Conservation (phyloP, 2,888 invertebrate genomes). For the Salticus scenicus region DNA sequence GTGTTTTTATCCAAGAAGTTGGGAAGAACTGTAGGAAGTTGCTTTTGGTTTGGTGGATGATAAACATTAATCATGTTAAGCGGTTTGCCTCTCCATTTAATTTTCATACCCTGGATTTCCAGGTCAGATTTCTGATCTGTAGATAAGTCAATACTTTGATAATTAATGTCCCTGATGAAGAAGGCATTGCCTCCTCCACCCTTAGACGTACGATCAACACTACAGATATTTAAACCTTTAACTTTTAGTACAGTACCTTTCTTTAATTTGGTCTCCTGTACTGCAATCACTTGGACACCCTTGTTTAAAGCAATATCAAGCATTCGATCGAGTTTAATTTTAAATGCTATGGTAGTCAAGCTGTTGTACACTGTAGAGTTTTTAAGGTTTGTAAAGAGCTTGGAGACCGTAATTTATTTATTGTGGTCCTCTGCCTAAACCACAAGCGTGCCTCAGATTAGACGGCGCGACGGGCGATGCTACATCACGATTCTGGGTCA, state of each 20-base stretch:
- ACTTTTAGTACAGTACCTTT: background rate
- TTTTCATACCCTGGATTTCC: background rate
- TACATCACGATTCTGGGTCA: no score
- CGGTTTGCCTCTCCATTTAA: background rate
- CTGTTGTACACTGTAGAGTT: background rate
- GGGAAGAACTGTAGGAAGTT: background rate
- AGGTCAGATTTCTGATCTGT: background rate
- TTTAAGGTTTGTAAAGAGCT: background rate
- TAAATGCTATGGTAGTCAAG: background rate
- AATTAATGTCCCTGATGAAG: background rate
- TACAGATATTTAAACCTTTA: background rate
- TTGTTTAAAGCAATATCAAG: background rate
- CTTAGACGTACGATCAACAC: background rate
- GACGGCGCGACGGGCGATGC: no score
- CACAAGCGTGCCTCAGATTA: background rate
- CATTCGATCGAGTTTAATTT: background rate
- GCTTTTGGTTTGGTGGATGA: constrained; percentile 2
- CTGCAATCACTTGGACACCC: background rate
- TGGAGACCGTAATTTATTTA: background rate
- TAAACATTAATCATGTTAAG: constrained; percentile 19
- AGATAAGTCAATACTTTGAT: background rate
- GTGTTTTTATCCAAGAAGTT: background rate
- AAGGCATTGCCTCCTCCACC: background rate
- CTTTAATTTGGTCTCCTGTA: background rate
- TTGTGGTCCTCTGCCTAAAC: background rate